Conservation (phyloP, 2,888 invertebrate species). For the Parnassius glacialis region DNA sequence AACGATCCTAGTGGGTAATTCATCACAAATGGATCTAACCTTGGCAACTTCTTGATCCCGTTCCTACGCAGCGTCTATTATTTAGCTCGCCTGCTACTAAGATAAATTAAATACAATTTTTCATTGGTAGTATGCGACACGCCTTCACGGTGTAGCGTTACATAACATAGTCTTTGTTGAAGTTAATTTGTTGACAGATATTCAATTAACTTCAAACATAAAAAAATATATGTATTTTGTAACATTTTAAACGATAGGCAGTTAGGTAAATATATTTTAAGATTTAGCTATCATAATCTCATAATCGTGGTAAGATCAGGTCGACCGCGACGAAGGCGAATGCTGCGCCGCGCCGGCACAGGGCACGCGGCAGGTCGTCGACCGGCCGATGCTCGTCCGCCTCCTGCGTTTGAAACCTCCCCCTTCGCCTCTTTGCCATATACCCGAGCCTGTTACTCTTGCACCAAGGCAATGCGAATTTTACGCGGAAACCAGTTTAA, state of each 20-base stretch:
- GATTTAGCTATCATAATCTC: conserved; percentile 38
- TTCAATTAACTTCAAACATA: too few relatives aligned
- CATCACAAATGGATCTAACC: conserved; percentile 74
- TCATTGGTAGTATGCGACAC: conserved; percentile 2
- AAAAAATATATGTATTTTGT: too few relatives aligned
- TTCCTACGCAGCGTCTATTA: conserved; percentile 68
- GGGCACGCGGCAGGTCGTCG: conserved; percentile 77
- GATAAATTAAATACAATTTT: conserved; percentile 39
- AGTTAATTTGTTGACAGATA: too few relatives aligned
- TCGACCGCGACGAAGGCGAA: conserved; percentile 54
- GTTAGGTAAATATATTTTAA: conserved; percentile 2
- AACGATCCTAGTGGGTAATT: conserved; percentile 56
- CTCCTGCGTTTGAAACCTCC: conserved; percentile 72
- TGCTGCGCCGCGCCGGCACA: conserved; percentile 71
- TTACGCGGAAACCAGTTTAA: conserved; percentile 71
- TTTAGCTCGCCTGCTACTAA: conserved; percentile 53
- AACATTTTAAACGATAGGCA: background rate
- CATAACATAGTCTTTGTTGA: background rate
- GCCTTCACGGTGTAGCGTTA: background rate
- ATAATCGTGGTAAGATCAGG: conserved; percentile 65
- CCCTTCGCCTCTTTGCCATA: conserved; percentile 45
- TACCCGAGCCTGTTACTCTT: conserved; percentile 67
- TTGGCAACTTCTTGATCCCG: conserved; percentile 74
- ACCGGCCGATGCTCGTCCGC: conserved; percentile 72
- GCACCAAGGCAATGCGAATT: conserved; percentile 77